Evolutionary conservation across 2,113 vertebrate species (phyloP), one percentile per base, ranked within the genome.

Genomic region (Psettodes erumei): DNA sequence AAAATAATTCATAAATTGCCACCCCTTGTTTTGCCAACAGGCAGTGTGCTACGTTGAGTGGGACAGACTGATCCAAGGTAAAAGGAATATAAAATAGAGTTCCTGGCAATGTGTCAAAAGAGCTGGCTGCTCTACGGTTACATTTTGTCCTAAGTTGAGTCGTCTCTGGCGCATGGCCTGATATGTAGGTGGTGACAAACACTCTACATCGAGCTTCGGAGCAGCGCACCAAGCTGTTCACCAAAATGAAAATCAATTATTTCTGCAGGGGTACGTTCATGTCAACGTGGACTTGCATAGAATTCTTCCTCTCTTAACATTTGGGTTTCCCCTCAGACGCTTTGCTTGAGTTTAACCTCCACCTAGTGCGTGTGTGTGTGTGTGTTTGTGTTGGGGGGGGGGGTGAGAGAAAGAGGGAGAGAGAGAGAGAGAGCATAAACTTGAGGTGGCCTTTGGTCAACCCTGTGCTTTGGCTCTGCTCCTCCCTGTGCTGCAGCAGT

Each of bases 181-280:
- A 68, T 73, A 76, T 72, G 62, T 54, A 63, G 65, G 84, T 61
- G 68, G 53, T 64, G 87, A 70, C 77, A 85, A 79, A 81, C 61
- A 71, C 47, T 85, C 65, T 71, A 69, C 83, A 78, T 71, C 58
- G 40, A 68, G 62, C 64, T 67, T 65, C 27, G 56, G 75, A 53
- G 70, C 53, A 56, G 47, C 42, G 70, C 42, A 33, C 62, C 42
- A 56, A 33, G 64, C 33, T 23, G 43, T 16, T 74, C 64, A 58
- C 56, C 47, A 66, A 75, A 69, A 71, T n/a, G 13, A 78, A 82
- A 89, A 82, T 83, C 74, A 73, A 75, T 87, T 83, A 80, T 62
- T 83, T 81, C 79, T 60, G 60, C 74, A 55, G 53, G 54, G 79
- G 19, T 81, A 61, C 58, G 0, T 68, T 84, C 69, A 63, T 32